Evolutionary conservation across 2,797 vertebrate species (phyloP), one percentile per base, ranked within the genome.

Genomic region (Coranthus polyacanthus): DNA sequence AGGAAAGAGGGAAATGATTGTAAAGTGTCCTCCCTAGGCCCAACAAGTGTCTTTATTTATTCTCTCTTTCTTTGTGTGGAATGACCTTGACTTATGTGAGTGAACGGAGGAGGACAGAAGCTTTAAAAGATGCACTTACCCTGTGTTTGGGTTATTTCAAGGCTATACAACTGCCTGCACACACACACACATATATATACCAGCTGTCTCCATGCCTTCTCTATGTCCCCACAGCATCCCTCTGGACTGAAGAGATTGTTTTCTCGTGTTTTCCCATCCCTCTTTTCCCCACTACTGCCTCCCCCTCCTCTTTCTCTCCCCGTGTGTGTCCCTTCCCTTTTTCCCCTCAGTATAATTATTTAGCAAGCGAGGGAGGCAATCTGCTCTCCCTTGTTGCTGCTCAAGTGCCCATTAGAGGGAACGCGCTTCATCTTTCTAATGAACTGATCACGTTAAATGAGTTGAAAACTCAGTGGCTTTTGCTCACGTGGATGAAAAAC

Each of bases 381-480:
- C 86, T 91, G 76, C 87, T 82, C 82, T 84, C 78, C 78, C 87
- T 88, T 88, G 91, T 88, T 91, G 84, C 83, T 75, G 88, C 80
- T 92, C 84, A 89, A 89, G 81, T 90, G 86, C 82, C 86, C 88
- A 88, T 92, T 88, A 92, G 85, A 80, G 81, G 74, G 66, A 88
- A 87, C 16, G 68, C 42, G 72, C 83, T 91, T 87, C 83, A 80
- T 92, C 88, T 91, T 85, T 92, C 79, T 92, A 93, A 94, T 90
- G 87, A 92, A 93, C 85, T 85, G 84, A 92, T 92, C 84, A 86
- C 72, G 70, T 83, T 82, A 85, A 91, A 91, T 85, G 88, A 90
- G 83, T 85, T 77, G 76, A 82, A 85, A 84, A 82, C 79, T 82
- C 68, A 55, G 57, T 32, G 71, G 67, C 77, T 57, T 43, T 80